These are phyloP conservation scores for Taphrorychus bicolor DNA, from an alignment of 2,888 invertebrate species.

Conservation along the genomic window DNA sequence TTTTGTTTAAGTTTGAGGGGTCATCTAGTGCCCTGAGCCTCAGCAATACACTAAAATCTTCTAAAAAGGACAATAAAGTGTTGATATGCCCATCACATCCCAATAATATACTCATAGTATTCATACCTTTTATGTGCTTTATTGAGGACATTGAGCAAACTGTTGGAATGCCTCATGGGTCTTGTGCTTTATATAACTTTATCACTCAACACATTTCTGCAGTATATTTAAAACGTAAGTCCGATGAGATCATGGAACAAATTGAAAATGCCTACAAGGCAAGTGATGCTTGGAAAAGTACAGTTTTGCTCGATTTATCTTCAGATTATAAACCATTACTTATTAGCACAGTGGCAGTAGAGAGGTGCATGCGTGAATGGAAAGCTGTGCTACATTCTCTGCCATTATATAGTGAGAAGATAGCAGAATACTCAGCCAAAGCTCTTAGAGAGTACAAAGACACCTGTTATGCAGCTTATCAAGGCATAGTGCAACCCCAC, in stretches of 20 bases:
- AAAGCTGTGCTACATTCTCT: constrained; percentile 72
- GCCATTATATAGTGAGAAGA: constrained; percentile 77
- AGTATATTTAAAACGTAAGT: constrained; percentile 82
- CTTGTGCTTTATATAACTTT: constrained; percentile 83
- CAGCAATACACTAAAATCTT: constrained; percentile 52
- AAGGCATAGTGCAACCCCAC: constrained; percentile 78
- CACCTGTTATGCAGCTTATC: constrained; percentile 76
- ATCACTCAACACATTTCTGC: constrained; percentile 87
- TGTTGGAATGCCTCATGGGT: constrained; percentile 51
- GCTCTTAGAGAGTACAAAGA: constrained; percentile 77
- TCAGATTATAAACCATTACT: constrained; percentile 72
- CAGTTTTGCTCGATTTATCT: constrained; percentile 73
- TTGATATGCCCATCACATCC: constrained; percentile 81
- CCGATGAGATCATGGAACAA: constrained; percentile 67
- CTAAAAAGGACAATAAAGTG: constrained; percentile 62
- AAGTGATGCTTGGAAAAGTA: constrained; percentile 80
- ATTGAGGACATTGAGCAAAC: constrained; percentile 83
- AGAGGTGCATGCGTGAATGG: constrained; percentile 71
- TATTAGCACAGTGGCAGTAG: constrained; percentile 75
- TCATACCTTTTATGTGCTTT: constrained; percentile 82
- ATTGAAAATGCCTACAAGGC: constrained; percentile 77
- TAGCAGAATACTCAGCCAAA: constrained; percentile 75
- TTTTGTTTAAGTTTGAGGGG: constrained; percentile 76
- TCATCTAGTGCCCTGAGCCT: constrained; percentile 59
- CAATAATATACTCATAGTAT: constrained; percentile 77